A percentile compares a stretch with the other conserved stretches of the same genome.
phyloP scores from a whole-genome alignment of 2,888 invertebrate species.

The Brassicogethes aeneus region DNA sequence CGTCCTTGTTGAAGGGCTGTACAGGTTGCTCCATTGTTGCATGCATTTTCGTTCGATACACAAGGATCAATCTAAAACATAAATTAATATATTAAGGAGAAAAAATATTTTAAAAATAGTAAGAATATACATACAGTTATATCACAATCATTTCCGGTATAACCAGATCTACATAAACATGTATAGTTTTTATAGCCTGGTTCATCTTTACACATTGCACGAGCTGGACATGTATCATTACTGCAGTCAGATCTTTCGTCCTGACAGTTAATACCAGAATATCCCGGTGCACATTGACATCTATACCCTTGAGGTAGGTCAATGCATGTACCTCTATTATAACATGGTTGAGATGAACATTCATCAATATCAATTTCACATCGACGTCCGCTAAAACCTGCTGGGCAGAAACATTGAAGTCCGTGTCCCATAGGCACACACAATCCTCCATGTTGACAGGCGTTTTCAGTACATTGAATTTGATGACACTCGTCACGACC shows the following conservation, averaged over 20 bases:
- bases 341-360: conserved; percentile 89
- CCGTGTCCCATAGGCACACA: conserved; percentile 83
- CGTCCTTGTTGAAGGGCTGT: conserved; percentile 84
- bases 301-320: conserved; percentile 88
- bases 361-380: conserved; percentile 95
- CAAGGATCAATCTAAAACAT: conserved; percentile 74
- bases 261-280: conserved; percentile 90
- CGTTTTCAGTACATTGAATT: conserved; percentile 77
- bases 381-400: conserved; percentile 85
- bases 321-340: conserved; percentile 85
- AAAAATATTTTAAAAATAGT: conserved; percentile 5
- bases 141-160: conserved; percentile 87
- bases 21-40: conserved; percentile 84
- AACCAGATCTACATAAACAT: conserved; percentile 89
- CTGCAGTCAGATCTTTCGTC: conserved; percentile 84
- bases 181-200: conserved; percentile 83
- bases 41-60: conserved; percentile 81
- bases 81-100: conserved; percentile 7
- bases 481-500: conserved; percentile 80
- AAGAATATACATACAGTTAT: conserved; percentile 55
- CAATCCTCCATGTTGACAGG: conserved; percentile 85
- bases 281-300: conserved; percentile 80
- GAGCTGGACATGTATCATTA: conserved; percentile 85
- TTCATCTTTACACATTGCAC: conserved; percentile 96
- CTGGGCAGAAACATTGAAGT: conserved; percentile 87